Conservation (phyloP, 1,140 invertebrate genomes). For the Prorops nasuta region DNA sequence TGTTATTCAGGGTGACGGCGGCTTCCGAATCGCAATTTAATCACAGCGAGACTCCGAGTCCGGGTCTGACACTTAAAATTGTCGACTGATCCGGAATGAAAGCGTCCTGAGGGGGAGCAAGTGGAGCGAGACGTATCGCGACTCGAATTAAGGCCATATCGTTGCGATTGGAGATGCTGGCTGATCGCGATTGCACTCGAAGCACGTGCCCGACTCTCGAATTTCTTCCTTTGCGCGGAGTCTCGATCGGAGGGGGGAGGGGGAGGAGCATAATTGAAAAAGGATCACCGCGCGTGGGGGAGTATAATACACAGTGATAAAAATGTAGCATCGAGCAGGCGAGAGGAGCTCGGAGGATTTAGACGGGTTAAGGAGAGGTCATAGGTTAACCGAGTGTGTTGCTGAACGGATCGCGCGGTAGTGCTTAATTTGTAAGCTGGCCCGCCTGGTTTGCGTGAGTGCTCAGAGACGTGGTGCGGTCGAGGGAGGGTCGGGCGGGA, state of each 20-base stretch:
- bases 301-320: too few species aligned
- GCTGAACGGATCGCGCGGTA: too few species aligned
- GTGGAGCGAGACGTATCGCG: constrained; percentile 7
- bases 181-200: constrained; percentile 38
- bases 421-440: constrained; percentile 26
- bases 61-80: constrained; percentile 37
- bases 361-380: too few species aligned
- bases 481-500: constrained; percentile 4
- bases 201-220: too few species aligned
- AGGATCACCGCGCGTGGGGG: too few species aligned
- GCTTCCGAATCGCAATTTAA: constrained; percentile 40
- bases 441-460: constrained; percentile 28
- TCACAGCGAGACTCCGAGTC: constrained; percentile 27
- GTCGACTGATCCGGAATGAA: constrained; percentile 28
- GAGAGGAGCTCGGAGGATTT: too few species aligned
- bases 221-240: too few species aligned
- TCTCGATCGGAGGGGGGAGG: too few species aligned
- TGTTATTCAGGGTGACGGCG: constrained; percentile 34
- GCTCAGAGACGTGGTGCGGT: constrained; percentile 14
- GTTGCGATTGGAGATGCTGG: constrained; percentile 42
- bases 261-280: neutral
- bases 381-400: too few species aligned
- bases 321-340: too few species aligned
- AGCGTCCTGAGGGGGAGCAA: constrained; percentile 7
- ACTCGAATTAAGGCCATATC: constrained; percentile 33